Evolutionary conservation across 2,888 invertebrate genomes (phyloP).

Genomic region (Lithophane ornitopus): DNA sequence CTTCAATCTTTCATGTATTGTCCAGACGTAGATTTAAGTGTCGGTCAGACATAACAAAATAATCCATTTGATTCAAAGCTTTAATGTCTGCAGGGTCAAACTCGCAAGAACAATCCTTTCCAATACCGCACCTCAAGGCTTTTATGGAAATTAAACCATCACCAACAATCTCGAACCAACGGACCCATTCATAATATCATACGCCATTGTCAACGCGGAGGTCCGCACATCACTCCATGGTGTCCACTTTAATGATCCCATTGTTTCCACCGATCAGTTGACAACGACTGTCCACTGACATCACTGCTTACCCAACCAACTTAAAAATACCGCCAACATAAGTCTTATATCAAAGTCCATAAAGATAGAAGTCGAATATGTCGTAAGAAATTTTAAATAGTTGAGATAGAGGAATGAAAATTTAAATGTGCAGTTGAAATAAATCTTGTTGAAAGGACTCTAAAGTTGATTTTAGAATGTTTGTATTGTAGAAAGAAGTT

Average conservation of each 20-base stretch:
- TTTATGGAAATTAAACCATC: constrained; percentile 58
- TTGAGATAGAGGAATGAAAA: constrained; percentile 36
- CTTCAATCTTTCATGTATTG: neutral
- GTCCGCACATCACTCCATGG: constrained; percentile 84
- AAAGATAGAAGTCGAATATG: constrained; percentile 47
- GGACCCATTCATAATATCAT: constrained; percentile 74
- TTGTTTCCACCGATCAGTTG: constrained; percentile 81
- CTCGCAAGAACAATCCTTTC: constrained; percentile 22
- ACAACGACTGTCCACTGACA: constrained; percentile 85
- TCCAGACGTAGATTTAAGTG: too few relatives aligned
- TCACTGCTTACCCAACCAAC: constrained; percentile 69
- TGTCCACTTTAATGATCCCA: constrained; percentile 88
- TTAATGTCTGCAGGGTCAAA: neutral
- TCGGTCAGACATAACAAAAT: neutral
- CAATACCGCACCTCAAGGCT: constrained; percentile 42
- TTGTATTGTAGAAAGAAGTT: constrained; percentile 39
- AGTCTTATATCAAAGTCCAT: constrained; percentile 46
- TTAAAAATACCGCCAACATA: constrained; percentile 24
- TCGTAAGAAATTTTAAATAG: neutral
- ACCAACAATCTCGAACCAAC: constrained; percentile 51
- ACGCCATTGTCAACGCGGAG: constrained; percentile 80
- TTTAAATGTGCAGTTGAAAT: constrained; percentile 34
- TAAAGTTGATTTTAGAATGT: constrained; percentile 69
- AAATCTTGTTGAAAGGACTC: constrained; percentile 55
- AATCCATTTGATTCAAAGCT: neutral